Conservation (phyloP, 2,888 invertebrate genomes). For the Dendrolimus pini region DNA sequence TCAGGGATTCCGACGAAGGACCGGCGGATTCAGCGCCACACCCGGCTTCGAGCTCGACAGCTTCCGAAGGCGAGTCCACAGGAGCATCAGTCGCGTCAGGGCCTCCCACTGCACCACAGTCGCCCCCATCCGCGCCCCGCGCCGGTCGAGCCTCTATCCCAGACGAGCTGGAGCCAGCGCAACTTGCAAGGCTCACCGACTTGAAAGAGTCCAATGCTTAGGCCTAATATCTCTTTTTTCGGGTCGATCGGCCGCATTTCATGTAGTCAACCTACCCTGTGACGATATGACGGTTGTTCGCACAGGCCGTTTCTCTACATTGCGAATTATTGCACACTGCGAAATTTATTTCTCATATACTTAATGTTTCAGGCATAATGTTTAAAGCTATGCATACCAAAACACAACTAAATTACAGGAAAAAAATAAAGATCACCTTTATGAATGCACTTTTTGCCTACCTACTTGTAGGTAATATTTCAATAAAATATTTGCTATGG, state of each 20-base stretch:
- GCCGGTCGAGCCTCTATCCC: conserved; percentile 90
- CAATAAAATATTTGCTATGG: no score
- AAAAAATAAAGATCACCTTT: no score
- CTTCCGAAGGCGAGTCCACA: conserved; percentile 80
- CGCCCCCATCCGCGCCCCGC: conserved; percentile 82
- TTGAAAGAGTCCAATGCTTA: conserved; percentile 95
- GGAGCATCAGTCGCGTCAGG: conserved; percentile 77
- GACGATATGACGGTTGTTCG: conserved; percentile 15
- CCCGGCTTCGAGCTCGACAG: conserved; percentile 80
- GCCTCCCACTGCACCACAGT: conserved; percentile 71
- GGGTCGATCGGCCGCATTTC: conserved; percentile 11
- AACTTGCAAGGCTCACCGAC: conserved; percentile 90
- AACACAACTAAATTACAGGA: no score
- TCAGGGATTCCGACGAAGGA: conserved; percentile 68
- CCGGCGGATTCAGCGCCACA: conserved; percentile 76
- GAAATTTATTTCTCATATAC: conserved; percentile 4
- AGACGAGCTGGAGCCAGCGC: conserved; percentile 92
- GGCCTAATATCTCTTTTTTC: conserved; percentile 18
- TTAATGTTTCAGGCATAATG: no score
- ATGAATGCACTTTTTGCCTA: no score
- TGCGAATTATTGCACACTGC: conserved; percentile 11
- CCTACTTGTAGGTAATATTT: no score
- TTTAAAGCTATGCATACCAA: no score
- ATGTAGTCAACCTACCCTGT: neutral
- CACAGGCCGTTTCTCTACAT: conserved; percentile 38